These are phyloP conservation scores for Mormyrus iriodes DNA, from an alignment of 2,113 vertebrate genomes.

Conservation along the genomic window DNA sequence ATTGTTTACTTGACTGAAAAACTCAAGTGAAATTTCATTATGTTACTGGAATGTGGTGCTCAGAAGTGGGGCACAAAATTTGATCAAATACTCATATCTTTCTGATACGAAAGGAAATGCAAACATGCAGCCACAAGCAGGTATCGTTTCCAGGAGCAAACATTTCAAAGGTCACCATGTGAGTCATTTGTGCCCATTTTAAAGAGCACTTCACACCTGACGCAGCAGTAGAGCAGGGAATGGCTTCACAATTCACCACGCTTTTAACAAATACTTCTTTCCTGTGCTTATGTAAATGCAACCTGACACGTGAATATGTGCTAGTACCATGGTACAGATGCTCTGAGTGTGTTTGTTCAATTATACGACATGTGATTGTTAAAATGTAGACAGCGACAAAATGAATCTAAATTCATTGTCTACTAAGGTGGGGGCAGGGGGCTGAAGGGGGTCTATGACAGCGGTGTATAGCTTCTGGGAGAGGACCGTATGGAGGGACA, in stretches of 20 bases:
- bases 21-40: neutral
- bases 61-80: neutral
- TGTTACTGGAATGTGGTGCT: neutral
- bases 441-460: neutral
- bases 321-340: neutral
- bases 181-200: slow-evolving; percentile 18
- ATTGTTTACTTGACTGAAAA: neutral
- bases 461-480: neutral
- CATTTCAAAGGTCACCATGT: slow-evolving; percentile 45
- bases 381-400: neutral
- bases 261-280: neutral
- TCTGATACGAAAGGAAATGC: slow-evolving; percentile 1
- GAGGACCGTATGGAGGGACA: neutral
- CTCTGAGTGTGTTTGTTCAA: neutral
- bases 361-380: neutral
- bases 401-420: neutral
- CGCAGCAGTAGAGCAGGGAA: neutral
- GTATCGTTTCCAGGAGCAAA: slow-evolving; percentile 22
- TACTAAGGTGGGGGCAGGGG: slow-evolving; percentile 7
- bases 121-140: neutral
- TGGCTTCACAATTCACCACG: neutral
- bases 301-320: neutral
- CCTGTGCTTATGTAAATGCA: neutral
- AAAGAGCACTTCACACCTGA: slow-evolving; percentile 20
- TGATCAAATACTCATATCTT: neutral